Conservation (phyloP, 2,888 invertebrate species). For the Cheiracanthium punctorium region DNA sequence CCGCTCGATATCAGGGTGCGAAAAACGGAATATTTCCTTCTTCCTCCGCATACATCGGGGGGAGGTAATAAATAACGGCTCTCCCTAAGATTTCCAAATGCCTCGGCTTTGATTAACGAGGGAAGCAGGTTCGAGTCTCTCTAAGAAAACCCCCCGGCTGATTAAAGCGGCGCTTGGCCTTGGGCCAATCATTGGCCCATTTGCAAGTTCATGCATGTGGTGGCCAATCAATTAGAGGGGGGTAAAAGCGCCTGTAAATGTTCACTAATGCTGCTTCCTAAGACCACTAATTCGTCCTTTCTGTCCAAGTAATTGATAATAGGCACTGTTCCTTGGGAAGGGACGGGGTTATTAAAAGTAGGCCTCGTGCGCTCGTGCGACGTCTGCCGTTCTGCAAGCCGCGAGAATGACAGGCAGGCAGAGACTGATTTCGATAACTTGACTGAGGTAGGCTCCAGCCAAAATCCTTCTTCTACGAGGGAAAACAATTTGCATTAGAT, state of each 20-base stretch:
- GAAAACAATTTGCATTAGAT: too few relatives aligned
- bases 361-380: too few relatives aligned
- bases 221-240: slow-evolving; percentile 67
- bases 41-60: slow-evolving; percentile 28
- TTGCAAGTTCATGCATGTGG: slow-evolving; percentile 55
- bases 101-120: slow-evolving; percentile 60
- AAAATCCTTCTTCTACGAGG: too few relatives aligned
- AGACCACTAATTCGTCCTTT: slow-evolving; percentile 58
- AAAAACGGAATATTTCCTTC: slow-evolving; percentile 34
- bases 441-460: too few relatives aligned
- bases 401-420: too few relatives aligned
- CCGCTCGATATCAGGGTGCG: slow-evolving; percentile 41
- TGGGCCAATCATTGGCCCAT: slow-evolving; percentile 48
- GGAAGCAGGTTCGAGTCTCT: slow-evolving; percentile 50
- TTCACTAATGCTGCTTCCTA: slow-evolving; percentile 45
- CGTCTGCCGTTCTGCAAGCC: too few relatives aligned
- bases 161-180: slow-evolving; percentile 61
- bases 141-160: slow-evolving; percentile 60
- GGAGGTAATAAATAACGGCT: slow-evolving; percentile 56
- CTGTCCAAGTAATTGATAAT: slow-evolving; percentile 46
- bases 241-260: slow-evolving; percentile 42
- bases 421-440: too few relatives aligned
- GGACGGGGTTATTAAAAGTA: neutral
- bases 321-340: slow-evolving; percentile 30
- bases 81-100: slow-evolving; percentile 52